Base-by-base conservation (phyloP, 2,888 invertebrate species). In the Drosophila putrida region DNA sequence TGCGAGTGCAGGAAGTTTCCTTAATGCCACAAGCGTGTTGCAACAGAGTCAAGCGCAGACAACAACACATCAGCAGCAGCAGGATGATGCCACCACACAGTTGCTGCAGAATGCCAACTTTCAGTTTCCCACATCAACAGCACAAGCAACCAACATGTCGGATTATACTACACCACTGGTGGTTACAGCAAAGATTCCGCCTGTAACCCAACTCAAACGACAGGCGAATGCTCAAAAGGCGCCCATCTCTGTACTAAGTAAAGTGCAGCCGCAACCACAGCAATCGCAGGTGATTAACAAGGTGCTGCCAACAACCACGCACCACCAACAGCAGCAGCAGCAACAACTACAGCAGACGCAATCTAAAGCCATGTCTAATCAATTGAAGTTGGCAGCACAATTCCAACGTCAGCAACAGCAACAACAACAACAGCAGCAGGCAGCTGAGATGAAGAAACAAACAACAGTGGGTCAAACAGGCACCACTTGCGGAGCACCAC, bases 201-300 rank as follows among this genome's bases (percentile, higher is more conserved):
- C 87, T 9, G 84, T 91, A 4, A 60, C 86, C 0, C 90, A 91
- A 11, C 9, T 88, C 11, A 91, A 90, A 60, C 75, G 91, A 4
- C 76, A 64, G 4, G 57, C 61, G 0, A 70, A 53, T 20, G 33
- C 50, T 0, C 31, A 63, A 6, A 87, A 87, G 55, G 51, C 80
- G 0, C n/a, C 75, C 63, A 71, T 80, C 9, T 85, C 90, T 0
- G 74, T 83, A 4, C 59, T 88, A 4, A 84, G 80, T 1, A 91
- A 91, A 59, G 90, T 90, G 13, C 90, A 90, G 46, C 31, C 31
- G 8, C 31, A 31, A 89, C 78, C 61, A 4, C 90, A 87, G 39
- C 86, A 83, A 25, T 38, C 65, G 4, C 90, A 88, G 50, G 91
- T 90, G 61, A 80, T 91, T 15, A 92, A 91, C 68, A 91, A 91